Percentiles rank a stretch among this genome's conserved stretches.
Evolutionary conservation across 2,113 vertebrate species (phyloP).

Genomic region (Sarotherodon lohbergeri): DNA sequence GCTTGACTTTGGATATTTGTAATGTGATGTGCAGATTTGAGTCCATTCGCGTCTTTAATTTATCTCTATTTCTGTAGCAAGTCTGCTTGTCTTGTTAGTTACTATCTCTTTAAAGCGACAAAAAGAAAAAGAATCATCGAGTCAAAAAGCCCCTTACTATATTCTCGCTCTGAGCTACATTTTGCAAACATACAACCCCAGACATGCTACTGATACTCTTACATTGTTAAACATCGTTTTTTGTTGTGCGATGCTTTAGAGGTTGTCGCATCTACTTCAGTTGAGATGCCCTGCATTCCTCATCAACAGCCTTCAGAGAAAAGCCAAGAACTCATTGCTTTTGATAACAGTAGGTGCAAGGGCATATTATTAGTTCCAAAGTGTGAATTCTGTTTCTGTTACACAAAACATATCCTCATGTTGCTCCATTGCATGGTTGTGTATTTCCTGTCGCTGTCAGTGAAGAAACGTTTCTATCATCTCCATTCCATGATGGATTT

Average conservation of each 20-base stretch:
- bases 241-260: not conserved
- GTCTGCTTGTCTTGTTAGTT: not conserved
- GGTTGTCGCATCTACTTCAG: not conserved
- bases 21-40: not conserved
- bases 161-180: accelerated
- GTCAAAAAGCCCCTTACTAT: not conserved
- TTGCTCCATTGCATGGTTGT: not conserved
- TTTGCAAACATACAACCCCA: not conserved
- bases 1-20: not conserved
- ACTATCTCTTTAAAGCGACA: not conserved
- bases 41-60: not conserved
- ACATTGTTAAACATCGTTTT: not conserved
- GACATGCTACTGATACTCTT: not conserved
- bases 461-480: not conserved
- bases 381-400: not conserved
- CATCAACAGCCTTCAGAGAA: not conserved
- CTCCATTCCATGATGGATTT: not conserved
- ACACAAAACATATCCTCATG: not conserved
- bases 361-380: not conserved
- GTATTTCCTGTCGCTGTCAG: not conserved
- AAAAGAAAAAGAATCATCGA: not conserved
- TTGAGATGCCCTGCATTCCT: not conserved
- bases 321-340: not conserved
- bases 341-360: not conserved
- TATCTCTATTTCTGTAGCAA: not conserved